Conservation (phyloP, 1,140 invertebrate species). For the Mylabris phalerata region DNA sequence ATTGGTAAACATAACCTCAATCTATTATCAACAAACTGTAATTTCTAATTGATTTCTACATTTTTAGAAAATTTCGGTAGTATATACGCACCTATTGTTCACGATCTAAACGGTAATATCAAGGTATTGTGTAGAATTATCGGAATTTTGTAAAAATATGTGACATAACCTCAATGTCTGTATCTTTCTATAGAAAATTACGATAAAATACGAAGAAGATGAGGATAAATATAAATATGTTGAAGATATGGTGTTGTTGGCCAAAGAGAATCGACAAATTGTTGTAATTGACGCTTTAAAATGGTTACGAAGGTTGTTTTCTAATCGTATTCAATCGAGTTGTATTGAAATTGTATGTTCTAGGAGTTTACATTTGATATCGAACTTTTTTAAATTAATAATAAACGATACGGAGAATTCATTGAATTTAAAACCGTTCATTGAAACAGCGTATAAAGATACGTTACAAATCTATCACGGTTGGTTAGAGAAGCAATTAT, state of each 20-base stretch:
- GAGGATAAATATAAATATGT: constrained; percentile 51
- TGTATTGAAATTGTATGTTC: constrained; percentile 20
- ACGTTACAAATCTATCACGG: constrained; percentile 58
- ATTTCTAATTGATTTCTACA: too few species aligned
- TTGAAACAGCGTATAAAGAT: constrained; percentile 55
- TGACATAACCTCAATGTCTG: constrained; percentile 15
- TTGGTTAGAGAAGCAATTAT: constrained; percentile 60
- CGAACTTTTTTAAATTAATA: constrained; percentile 51
- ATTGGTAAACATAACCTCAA: constrained; percentile 46
- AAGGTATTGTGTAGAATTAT: constrained; percentile 45
- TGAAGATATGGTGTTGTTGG: constrained; percentile 58
- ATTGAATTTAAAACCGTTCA: constrained; percentile 50
- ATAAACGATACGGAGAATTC: constrained; percentile 45
- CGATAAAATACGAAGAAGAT: constrained; percentile 48
- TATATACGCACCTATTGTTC: constrained; percentile 61
- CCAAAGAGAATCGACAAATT: constrained; percentile 45
- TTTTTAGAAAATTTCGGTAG: constrained; percentile 64
- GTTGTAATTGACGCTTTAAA: constrained; percentile 54
- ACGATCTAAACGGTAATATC: constrained; percentile 68
- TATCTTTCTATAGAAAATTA: constrained; percentile 53
- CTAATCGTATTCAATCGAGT: too few species aligned
- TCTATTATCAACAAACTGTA: too few species aligned
- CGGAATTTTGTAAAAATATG: constrained; percentile 1
- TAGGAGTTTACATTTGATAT: constrained; percentile 56
- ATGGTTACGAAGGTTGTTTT: constrained; percentile 58